Conservation (phyloP, 2,797 vertebrate species). For the Tenualosa thibaudeaui region DNA sequence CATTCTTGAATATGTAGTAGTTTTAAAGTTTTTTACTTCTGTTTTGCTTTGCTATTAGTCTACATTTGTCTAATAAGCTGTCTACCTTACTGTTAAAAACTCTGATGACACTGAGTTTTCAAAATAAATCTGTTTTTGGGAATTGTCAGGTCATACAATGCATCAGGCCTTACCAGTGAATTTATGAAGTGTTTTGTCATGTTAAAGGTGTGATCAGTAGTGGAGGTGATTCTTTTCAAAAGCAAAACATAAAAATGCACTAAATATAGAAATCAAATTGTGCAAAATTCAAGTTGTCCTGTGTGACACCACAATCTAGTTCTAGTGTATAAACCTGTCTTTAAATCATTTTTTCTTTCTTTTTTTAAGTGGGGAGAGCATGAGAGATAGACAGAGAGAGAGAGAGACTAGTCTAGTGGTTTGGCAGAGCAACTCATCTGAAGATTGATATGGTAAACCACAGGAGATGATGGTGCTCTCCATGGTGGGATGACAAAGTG, state of each 20-base stretch:
- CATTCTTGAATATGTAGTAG: constrained; percentile 33
- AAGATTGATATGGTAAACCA: constrained; percentile 36
- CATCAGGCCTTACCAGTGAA: neutral
- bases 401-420: neutral
- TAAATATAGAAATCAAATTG: neutral
- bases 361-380: neutral
- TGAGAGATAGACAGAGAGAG: neutral
- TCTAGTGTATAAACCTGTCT: neutral
- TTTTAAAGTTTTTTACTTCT: constrained; percentile 35
- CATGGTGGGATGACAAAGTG: constrained; percentile 28
- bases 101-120: neutral
- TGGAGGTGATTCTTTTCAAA: neutral
- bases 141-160: neutral
- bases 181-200: neutral
- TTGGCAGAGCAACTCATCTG: neutral
- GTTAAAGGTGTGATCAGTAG: neutral
- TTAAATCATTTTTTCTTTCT: neutral
- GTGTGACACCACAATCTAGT: neutral
- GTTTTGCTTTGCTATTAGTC: constrained; percentile 54
- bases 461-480: constrained; percentile 32
- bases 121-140: neutral
- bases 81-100: constrained; percentile 47
- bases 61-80: constrained; percentile 74
- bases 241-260: neutral
- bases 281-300: neutral